A percentile compares a stretch with the other conserved stretches of the same genome.
phyloP scores from a whole-genome alignment of 2,113 vertebrate species.

The Nesoenas mayeri region DNA sequence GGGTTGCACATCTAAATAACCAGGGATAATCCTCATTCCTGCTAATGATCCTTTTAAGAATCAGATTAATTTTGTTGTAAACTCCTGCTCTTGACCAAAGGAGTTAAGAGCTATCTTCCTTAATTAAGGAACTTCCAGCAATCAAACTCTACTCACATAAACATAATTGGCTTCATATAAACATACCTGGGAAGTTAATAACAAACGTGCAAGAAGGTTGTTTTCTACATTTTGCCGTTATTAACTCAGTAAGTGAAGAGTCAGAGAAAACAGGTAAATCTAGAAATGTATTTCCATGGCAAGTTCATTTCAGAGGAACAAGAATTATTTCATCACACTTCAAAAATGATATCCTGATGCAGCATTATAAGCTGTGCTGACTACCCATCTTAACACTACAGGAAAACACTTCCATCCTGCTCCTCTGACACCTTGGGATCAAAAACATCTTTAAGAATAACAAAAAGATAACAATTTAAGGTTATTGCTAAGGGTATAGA shows the following conservation, averaged over 20 bases:
- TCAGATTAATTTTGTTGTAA: conserved; percentile 22
- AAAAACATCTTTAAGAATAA: not conserved
- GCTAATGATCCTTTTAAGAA: not conserved
- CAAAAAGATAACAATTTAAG: not conserved
- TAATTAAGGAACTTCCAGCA: conserved; percentile 13
- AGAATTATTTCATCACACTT: not conserved
- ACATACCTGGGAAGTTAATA: not conserved
- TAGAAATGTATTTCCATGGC: not conserved
- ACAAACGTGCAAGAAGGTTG: not conserved
- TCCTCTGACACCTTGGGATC: not conserved
- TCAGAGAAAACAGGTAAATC: not conserved
- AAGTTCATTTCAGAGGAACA: not conserved
- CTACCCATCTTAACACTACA: not conserved
- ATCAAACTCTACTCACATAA: not conserved
- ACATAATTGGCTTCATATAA: conserved; percentile 1
- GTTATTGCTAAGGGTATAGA: not conserved
- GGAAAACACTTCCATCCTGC: not conserved
- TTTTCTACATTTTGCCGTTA: not conserved
- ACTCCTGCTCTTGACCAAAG: not conserved
- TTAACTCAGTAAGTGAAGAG: not conserved
- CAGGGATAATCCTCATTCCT: not conserved
- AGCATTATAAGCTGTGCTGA: not conserved
- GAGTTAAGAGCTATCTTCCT: not conserved
- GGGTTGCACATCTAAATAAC: not conserved
- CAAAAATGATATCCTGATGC: not conserved